phyloP scores from a whole-genome alignment of 2,113 vertebrate genomes.

The Montifringilla adamsi region DNA sequence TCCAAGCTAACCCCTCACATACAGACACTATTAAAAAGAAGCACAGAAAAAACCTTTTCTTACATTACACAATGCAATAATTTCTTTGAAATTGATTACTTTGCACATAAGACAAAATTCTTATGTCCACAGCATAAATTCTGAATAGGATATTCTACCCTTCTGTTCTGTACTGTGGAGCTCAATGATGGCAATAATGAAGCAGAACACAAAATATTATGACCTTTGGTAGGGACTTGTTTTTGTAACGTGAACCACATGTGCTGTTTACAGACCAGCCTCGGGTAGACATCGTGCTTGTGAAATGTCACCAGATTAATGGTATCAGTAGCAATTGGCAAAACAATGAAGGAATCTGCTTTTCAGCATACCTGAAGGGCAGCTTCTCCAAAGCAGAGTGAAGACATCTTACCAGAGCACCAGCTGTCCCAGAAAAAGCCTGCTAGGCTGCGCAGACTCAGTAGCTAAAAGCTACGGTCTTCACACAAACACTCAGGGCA shows the following conservation, averaged over 20 bases:
- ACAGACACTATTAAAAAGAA: background rate
- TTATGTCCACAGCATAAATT: background rate
- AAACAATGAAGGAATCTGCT: background rate
- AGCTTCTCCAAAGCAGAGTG: background rate
- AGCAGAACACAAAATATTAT: background rate
- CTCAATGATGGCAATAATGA: background rate
- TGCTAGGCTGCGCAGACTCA: background rate
- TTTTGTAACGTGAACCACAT: background rate
- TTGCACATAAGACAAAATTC: background rate
- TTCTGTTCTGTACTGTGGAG: background rate
- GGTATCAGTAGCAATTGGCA: background rate
- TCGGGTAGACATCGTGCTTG: rapidly evolving
- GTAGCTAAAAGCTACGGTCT: background rate
- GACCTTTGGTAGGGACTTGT: background rate
- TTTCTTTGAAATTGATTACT: background rate
- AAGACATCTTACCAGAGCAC: background rate
- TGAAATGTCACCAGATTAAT: background rate
- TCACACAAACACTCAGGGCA: background rate
- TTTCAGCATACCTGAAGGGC: background rate
- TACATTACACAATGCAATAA: background rate
- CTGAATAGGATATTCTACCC: background rate
- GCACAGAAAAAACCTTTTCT: background rate
- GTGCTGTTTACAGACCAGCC: background rate
- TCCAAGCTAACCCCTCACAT: background rate
- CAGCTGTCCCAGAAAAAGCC: background rate